phyloP scores from a whole-genome alignment of 2,797 vertebrate genomes.

The Myotis pilosus region DNA sequence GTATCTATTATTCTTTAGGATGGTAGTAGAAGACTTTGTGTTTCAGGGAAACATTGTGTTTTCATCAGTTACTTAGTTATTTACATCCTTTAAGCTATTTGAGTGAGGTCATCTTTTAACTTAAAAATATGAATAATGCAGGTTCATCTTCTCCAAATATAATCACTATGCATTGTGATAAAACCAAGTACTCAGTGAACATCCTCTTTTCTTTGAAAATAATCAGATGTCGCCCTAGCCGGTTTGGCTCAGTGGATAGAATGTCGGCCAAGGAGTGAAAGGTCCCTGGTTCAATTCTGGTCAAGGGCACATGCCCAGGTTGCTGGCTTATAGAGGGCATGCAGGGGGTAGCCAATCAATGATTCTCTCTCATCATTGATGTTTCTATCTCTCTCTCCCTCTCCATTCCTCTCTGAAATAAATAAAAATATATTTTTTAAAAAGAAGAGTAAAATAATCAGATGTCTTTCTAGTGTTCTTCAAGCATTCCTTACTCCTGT shows the following conservation, averaged over 20 bases:
- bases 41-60: background rate
- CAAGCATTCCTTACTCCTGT: background rate
- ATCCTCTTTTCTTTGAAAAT: background rate
- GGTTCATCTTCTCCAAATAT: background rate
- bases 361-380: too few relatives aligned
- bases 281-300: too few relatives aligned
- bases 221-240: too few relatives aligned
- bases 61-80: background rate
- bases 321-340: too few relatives aligned
- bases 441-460: too few relatives aligned
- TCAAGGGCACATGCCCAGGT: too few relatives aligned
- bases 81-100: background rate
- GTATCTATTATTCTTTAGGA: background rate
- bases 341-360: too few relatives aligned
- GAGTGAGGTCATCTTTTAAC: background rate
- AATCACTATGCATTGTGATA: background rate
- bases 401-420: too few relatives aligned
- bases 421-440: too few relatives aligned
- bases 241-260: too few relatives aligned
- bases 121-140: background rate
- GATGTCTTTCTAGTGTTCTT: background rate
- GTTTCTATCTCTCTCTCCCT: too few relatives aligned
- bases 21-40: background rate
- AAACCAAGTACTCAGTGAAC: background rate
- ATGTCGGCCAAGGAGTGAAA: too few relatives aligned